Base-by-base conservation (phyloP, 2,888 invertebrate genomes). In the Hemaris fuciformis region DNA sequence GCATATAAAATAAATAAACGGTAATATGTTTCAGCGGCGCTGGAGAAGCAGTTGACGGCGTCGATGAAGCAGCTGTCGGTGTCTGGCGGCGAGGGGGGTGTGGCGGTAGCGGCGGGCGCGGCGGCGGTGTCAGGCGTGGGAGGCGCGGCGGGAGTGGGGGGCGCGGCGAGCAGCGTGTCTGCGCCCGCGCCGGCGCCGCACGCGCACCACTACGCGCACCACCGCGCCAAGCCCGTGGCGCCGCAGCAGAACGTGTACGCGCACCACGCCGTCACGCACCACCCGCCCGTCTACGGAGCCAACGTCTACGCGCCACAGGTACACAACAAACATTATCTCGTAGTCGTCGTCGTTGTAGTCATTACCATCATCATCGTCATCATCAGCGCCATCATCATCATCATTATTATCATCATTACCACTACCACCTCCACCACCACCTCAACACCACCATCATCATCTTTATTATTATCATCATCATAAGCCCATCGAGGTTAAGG, bases 61-160 rank as follows among this genome's bases (percentile, higher is more conserved):
- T 83, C 88, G 0, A 85, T 94, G 81, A 94, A 94, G 71, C 89
- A 94, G 85, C 73, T 92, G 59, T 85, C 89, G 0, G 93, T 93
- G 62, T 74, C 67, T 56, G 42, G 4, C 15, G 15, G 15, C 15
- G 67, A 48, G 25, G 68, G 64, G 7, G 87, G 67, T 46, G 67
- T 57, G 42, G n/a, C n/a, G 66, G 65, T 41, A 53, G 64, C 43
- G 67, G 7, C 48, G 85, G 56, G 61, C 25, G 60, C 45, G 20
- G 65, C 73, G 83, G 71, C 76, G 53, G 87, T 88, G n/a, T n/a
- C 65, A 62, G 46, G 7, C 48, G 85, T 64, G 63, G 61, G 62
- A 57, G 56, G 61, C 25, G 60, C 45, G 20, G 65, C 73, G 83
- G 71, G 76, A 53, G 87, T 88, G n/a, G 89, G 91, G n/a, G 89